phyloP scores from a whole-genome alignment of 64 coral and sea anemone species.

The Trachythela sp. region DNA sequence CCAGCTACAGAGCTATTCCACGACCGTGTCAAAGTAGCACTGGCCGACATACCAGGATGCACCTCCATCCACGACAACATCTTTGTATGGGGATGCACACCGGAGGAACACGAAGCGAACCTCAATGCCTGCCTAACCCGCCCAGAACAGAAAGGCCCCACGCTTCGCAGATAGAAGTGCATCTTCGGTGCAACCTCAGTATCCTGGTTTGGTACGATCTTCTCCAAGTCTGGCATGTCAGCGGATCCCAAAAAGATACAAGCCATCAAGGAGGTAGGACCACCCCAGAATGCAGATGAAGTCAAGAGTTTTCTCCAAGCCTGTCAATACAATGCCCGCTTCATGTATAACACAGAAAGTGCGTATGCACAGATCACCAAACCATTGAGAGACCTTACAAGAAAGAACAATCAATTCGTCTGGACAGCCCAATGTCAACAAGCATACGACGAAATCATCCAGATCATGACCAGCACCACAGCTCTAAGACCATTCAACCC shows the following conservation, averaged over 20 bases:
- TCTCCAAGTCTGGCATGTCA: background rate
- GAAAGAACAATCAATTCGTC: background rate
- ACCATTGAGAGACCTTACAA: background rate
- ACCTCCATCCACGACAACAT: background rate
- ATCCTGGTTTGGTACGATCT: slow-evolving; percentile 28
- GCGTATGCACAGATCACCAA: background rate
- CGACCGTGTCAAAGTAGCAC: slow-evolving; percentile 11
- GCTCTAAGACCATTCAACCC: slow-evolving; percentile 10
- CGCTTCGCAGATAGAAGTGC: background rate
- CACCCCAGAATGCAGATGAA: background rate
- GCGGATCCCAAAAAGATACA: slow-evolving; percentile 19
- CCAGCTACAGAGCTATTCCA: slow-evolving; percentile 3
- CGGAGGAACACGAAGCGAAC: background rate
- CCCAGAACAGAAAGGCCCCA: background rate
- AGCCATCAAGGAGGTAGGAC: background rate
- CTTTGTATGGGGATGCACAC: background rate
- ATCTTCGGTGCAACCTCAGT: slow-evolving; percentile 28
- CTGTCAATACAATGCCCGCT: background rate
- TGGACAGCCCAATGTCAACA: too few relatives aligned
- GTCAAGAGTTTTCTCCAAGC: too few relatives aligned
- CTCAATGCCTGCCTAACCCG: background rate
- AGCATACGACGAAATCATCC: background rate
- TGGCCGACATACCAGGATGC: background rate
- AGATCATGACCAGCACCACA: background rate
- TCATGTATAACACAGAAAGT: background rate